Conservation (phyloP, 2,797 vertebrate species). For the Oreortyx pictus region DNA sequence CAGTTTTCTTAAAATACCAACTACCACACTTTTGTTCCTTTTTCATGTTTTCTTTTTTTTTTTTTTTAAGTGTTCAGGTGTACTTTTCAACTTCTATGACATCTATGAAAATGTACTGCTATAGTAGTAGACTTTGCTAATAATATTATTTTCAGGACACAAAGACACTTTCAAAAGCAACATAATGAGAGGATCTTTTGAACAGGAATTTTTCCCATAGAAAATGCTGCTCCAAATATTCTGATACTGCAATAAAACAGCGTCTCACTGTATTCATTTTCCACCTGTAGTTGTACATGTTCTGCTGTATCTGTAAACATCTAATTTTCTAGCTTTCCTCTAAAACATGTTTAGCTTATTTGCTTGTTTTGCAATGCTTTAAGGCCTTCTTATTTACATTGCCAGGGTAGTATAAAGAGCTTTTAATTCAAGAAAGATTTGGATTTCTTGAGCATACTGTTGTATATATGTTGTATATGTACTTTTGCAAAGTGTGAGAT, state of each 20-base stretch:
- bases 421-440: neutral
- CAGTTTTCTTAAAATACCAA: neutral
- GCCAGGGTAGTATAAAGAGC: neutral
- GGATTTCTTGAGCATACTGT: neutral
- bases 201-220: neutral
- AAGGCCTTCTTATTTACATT: neutral
- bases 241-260: neutral
- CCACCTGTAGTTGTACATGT: neutral
- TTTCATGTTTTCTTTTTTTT: neutral
- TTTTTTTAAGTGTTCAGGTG: neutral
- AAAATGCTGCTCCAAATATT: neutral
- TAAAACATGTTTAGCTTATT: neutral
- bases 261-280: neutral
- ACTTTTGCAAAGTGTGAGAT: constrained; percentile 15
- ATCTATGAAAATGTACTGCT: neutral
- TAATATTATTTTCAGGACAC: neutral
- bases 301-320: neutral
- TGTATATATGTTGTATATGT: no score
- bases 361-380: neutral
- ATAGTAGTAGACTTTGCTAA: neutral
- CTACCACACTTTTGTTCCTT: neutral
- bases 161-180: neutral
- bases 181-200: neutral
- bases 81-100: neutral
- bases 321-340: neutral